These are phyloP conservation scores for Cladopsammia gracilis DNA, from an alignment of 64 coral and sea anemone genomes.

Conservation along the genomic window DNA sequence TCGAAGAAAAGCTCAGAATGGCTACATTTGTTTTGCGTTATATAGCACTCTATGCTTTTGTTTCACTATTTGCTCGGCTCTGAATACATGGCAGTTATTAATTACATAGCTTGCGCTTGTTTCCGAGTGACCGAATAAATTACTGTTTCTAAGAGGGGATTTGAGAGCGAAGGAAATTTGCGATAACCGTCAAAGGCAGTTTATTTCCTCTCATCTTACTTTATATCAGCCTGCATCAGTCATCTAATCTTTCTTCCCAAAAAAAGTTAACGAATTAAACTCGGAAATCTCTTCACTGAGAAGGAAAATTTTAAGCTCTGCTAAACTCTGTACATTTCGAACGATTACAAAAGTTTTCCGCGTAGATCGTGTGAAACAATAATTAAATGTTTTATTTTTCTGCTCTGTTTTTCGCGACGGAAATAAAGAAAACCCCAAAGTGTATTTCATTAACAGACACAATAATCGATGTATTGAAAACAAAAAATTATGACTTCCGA, in stretches of 20 bases:
- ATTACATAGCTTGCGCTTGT: conserved; percentile 76
- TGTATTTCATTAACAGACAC: neutral
- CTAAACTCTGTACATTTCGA: neutral
- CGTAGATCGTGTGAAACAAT: neutral
- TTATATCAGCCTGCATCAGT: neutral
- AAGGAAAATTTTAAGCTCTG: neutral
- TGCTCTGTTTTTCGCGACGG: neutral
- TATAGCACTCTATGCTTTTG: conserved; percentile 49
- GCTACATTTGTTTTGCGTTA: conserved; percentile 31
- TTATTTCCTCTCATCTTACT: neutral
- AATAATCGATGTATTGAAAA: neutral
- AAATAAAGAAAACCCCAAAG: conserved; percentile 13
- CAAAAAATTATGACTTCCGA: conserved; percentile 30
- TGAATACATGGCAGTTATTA: conserved; percentile 71
- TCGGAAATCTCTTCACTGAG: neutral
- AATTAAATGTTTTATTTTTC: conserved; percentile 1
- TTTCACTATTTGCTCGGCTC: conserved; percentile 53
- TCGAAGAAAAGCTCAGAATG: conserved; percentile 40
- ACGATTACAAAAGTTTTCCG: conserved; percentile 9
- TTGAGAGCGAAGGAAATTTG: neutral
- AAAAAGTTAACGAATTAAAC: neutral
- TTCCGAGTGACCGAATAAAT: conserved; percentile 96
- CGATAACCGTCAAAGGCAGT: neutral
- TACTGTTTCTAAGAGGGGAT: conserved; percentile 77
- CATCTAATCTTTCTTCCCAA: neutral